phyloP scores from a whole-genome alignment of 2,113 vertebrate species.

The Callospermophilus lateralis region DNA sequence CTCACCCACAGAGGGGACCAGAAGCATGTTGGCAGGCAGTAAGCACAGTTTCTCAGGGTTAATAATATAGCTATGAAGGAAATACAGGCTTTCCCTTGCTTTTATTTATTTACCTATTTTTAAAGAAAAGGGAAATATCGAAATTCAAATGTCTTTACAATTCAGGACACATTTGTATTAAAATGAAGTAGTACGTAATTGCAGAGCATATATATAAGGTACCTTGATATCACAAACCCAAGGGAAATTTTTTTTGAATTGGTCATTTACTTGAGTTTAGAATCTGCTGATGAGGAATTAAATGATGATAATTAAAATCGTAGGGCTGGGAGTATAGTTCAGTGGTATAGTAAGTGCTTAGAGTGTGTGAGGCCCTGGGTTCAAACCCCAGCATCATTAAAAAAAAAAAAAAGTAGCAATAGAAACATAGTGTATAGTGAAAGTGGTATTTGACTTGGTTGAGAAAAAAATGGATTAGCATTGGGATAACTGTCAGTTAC shows the following conservation, averaged over 20 bases:
- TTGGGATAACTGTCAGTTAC: not conserved
- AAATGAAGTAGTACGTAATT: constrained; percentile 10
- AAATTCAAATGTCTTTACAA: not conserved
- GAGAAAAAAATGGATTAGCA: not conserved
- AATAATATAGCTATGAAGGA: constrained; percentile 7
- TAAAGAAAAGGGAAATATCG: not conserved
- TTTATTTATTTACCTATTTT: not conserved
- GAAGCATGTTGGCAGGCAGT: not conserved
- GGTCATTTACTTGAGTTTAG: constrained; percentile 12
- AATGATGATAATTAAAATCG: not conserved
- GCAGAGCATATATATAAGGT: not conserved
- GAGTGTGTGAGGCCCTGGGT: not conserved
- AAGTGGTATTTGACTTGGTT: not conserved
- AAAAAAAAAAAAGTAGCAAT: not conserved
- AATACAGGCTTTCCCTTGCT: not conserved
- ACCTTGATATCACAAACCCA: not conserved
- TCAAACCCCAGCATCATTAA: not conserved
- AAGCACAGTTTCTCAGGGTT: not conserved
- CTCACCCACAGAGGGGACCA: not conserved
- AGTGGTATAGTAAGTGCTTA: not conserved
- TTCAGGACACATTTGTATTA: not conserved
- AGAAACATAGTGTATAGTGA: not conserved
- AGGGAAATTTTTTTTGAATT: not conserved
- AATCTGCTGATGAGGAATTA: not conserved
- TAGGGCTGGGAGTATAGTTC: not conserved